Evolutionary conservation across 2,888 invertebrate genomes (phyloP), one percentile per base, ranked within the genome.

Genomic region (Leucophenga montana): DNA sequence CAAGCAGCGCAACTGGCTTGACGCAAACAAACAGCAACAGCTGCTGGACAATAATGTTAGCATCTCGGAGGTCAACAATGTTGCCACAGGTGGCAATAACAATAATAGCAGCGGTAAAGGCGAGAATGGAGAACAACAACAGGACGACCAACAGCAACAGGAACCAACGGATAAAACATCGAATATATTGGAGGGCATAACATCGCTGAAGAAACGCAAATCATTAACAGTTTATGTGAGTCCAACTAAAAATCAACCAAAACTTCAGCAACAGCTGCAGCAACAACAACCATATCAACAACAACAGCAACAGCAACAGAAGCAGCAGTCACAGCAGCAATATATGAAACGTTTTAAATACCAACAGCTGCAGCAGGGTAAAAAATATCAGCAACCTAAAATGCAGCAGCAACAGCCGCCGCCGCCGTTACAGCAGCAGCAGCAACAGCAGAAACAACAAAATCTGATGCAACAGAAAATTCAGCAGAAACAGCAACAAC

Each of bases 181-280:
- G 54, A 78, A 82, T 71, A 87, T 87, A 75, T 78, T 87, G 80
- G 87, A 87, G 75, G 87, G 87, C 74, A 87, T 87, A 71, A 84
- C 87, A 46, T 85, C 86, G 74, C 74, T 87, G 70, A 88, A 87
- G 79, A 87, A 88, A 77, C 84, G 87, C 66, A 88, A 87, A 81
- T 87, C 87, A 66, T 82, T 87, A 81, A 87, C 87, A 78, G 87
- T 87, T 72, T 87, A 87, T 86, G 87, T 87, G 83, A 87, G 88
- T 87, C 83, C 82, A 74, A 78, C 73, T 64, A 79, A 80, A 77
- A 80, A 75, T 56, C 74, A 73, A 67, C 54, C 44, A 39, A 39
- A 73, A 72, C 75, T 77, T 70, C 77, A 69, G 54, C 75, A 74
- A 73, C 77, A 78, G 67, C 81, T 77, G 18, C 77, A 70, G n/a